Base-by-base conservation (phyloP, 2,888 invertebrate genomes). In the Coelinius sp. region DNA sequence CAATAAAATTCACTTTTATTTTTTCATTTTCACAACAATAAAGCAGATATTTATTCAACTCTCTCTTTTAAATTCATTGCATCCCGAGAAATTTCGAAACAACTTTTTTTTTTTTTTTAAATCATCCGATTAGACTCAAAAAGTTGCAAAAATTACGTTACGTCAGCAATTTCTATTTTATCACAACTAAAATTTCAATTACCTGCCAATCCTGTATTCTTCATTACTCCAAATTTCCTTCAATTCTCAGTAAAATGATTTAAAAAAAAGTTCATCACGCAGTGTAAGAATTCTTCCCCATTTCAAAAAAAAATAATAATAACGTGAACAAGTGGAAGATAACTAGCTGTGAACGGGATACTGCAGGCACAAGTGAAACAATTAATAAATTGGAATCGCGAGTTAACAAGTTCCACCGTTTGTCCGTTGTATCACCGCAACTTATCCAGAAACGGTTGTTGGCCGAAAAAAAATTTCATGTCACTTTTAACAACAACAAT, bases 161-260 rank as follows among this genome's bases (percentile, higher is more conserved):
- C 25, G 20, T 44, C 4, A 44, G 24, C 12, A n/a, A 41, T 2
- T 12, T 41, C 2, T n/a, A n/a, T n/a, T 41, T n/a, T n/a, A 5
- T 41, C 10, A 12, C 41, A 12, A 12, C n/a, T n/a, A n/a, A 41
- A 41, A 41, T 8, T 2, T 41, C 10, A 10, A 41, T 25, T 75
- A 77, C 77, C 76, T 77, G 77, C 76, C 24, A 77, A 71, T 64
- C 77, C 77, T 76, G 76, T 77, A 38, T 38, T 27, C 41, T 35
- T 20, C 25, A 44, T 24, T 41, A 22, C 12, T 12, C 27, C 5
- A n/a, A 27, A 20, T 20, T 66, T 20, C 44, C 63, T 20, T 64
- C 22, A 1, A n/a, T 5, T n/a, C 44, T 68, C 56, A 14, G 31
- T 62, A 52, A 59, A 25, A 53, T 24, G 41, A n/a, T n/a, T n/a